Evolutionary conservation across 2,797 vertebrate genomes (phyloP).

Genomic region (Brachyalestes nurse): DNA sequence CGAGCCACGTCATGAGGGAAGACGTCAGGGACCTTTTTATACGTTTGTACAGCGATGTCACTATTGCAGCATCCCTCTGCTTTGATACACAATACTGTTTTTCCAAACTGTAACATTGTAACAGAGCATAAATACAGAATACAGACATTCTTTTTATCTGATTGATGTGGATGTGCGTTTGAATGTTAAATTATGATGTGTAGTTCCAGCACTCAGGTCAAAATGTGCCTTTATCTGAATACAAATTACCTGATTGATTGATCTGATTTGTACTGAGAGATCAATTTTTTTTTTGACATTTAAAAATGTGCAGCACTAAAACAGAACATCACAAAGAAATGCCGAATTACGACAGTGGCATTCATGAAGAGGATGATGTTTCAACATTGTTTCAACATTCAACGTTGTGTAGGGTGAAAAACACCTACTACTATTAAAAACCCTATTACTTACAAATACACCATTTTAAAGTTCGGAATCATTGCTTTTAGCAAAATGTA

Average conservation of each 20-base stretch:
- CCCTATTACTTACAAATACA: too few relatives aligned
- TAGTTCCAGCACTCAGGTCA: slow-evolving; percentile 69
- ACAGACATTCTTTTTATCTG: not conserved
- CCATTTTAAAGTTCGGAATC: not conserved
- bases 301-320: not conserved
- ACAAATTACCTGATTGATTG: not conserved
- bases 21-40: not conserved
- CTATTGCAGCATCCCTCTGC: not conserved
- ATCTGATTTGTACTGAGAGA: not conserved
- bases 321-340: slow-evolving; percentile 10
- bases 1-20: not conserved
- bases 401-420: not conserved
- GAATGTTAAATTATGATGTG: slow-evolving; percentile 4
- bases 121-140: not conserved
- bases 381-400: not conserved
- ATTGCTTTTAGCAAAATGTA: too few relatives aligned
- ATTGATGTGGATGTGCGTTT: not conserved
- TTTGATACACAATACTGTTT: not conserved
- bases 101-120: not conserved
- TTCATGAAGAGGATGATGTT: not conserved
- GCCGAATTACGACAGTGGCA: not conserved
- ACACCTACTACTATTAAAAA: too few relatives aligned
- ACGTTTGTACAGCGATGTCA: not conserved
- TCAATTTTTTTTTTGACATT: slow-evolving; percentile 17
- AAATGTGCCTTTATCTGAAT: slow-evolving; percentile 72